Percentiles rank a stretch among this genome's conserved stretches.
phyloP scores from a whole-genome alignment of 2,888 invertebrate species.

The Morinoia aosen region DNA sequence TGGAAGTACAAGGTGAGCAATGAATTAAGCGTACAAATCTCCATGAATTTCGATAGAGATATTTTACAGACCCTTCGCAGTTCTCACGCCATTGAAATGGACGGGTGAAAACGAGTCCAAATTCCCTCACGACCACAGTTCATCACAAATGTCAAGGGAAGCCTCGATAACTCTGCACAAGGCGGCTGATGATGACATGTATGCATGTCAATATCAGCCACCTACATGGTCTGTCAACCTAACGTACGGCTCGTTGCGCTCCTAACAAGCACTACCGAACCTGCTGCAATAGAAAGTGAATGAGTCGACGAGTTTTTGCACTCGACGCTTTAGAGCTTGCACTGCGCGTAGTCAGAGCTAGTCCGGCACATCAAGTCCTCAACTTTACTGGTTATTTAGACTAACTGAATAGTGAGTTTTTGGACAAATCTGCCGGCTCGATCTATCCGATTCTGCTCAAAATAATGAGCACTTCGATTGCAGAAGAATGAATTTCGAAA shows the following conservation, averaged over 20 bases:
- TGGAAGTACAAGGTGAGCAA: background rate
- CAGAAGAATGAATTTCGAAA: background rate
- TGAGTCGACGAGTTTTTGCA: background rate
- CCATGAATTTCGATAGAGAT: background rate
- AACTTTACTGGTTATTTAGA: background rate
- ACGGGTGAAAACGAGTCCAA: background rate
- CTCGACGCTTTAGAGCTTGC: background rate
- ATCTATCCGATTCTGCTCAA: background rate
- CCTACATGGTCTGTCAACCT: background rate
- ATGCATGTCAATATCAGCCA: background rate
- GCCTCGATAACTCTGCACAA: background rate
- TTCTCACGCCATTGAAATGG: background rate
- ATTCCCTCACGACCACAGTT: background rate
- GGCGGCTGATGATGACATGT: background rate
- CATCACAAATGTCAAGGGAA: conserved; percentile 1
- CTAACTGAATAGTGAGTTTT: background rate
- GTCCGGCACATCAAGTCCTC: background rate
- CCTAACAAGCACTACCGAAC: background rate
- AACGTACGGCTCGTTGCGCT: background rate
- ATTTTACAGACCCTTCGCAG: background rate
- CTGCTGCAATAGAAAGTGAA: background rate
- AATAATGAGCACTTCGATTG: background rate
- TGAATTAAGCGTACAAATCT: background rate
- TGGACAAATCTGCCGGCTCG: background rate
- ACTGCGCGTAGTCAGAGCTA: background rate